A percentile compares a stretch with the other conserved stretches of the same genome.
Conservation (phyloP, 2,113 vertebrate species). For the Hyla sarda region DNA sequence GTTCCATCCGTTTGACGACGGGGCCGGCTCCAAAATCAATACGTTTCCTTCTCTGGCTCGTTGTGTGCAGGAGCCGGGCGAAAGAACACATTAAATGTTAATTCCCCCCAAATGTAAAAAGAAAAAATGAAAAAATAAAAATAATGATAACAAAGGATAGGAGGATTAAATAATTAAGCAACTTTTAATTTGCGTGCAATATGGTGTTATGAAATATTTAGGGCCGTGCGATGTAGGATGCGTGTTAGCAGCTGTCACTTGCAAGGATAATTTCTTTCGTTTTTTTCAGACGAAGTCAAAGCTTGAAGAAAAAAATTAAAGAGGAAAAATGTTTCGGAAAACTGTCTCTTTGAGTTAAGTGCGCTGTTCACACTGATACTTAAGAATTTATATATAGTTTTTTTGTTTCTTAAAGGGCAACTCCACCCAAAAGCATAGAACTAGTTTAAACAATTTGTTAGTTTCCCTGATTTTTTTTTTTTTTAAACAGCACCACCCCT, state of each 20-base stretch:
- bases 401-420: not conserved
- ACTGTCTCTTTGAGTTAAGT: slow-evolving; percentile 18
- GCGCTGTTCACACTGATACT: not conserved
- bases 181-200: slow-evolving; percentile 36
- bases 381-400: not conserved
- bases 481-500: too few species aligned
- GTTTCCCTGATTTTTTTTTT: too few species aligned
- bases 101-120: slow-evolving; percentile 56
- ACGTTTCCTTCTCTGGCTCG: not conserved
- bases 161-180: slow-evolving; percentile 60
- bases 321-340: not conserved
- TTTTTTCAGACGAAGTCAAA: slow-evolving; percentile 1
- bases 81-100: slow-evolving; percentile 61
- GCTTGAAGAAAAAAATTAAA: not conserved
- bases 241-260: slow-evolving; percentile 51
- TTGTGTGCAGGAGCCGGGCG: not conserved
- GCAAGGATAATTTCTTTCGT: slow-evolving; percentile 17
- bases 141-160: slow-evolving; percentile 44
- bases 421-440: not conserved
- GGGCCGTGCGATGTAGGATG: not conserved
- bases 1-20: slow-evolving; percentile 34
- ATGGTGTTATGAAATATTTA: slow-evolving; percentile 21
- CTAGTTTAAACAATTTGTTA: too few species aligned
- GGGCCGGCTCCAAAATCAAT: slow-evolving; percentile 48
- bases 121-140: too few species aligned